Base-by-base conservation (phyloP, 2,113 vertebrate genomes). In the Felis catus region DNA sequence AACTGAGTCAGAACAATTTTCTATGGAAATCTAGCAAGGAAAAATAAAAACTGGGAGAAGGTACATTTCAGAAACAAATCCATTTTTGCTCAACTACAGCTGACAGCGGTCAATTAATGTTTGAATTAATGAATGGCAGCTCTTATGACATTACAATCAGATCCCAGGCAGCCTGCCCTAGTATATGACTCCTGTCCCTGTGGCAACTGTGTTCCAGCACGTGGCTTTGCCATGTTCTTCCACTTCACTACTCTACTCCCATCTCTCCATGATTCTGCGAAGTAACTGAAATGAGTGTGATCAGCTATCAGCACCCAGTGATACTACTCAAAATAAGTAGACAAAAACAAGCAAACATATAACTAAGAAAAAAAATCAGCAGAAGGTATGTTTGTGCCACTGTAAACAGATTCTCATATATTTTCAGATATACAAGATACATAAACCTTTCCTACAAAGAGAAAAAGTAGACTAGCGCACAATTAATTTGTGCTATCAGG, bases 1-100 rank as follows among this genome's bases (percentile, higher is more conserved):
- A 98, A 95, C 74, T 90, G 73, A 97, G 94, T 97, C 92, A 96
- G 97, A 94, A 58, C 76, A 94, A 97, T 97, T 98, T 97, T 96
- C 71, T 73, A 92, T 12, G 73, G 81, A 45, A 94, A 70, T 92
- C 15, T 29, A 87, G 68, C 9, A 27, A 78, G 87, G 94, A 83
- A 27, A 73, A 33, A 36, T 6, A 31, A 78, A 87, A 71, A 6
- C n/a, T 1, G 55, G 51, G 4, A 4, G 27, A 5, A 25, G 8
- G 58, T n/a, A 19, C 36, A 84, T 94, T 93, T 85, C 58, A 82
- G 61, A 95, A 86, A 58, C 48, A 80, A 92, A 82, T 82, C 11
- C 86, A 53, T 0, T 92, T 97, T 88, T 86, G 76, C 39, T 94
- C 55, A 93, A 53, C 31, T 68, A 18, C 1, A 82, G 73, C 29